phyloP scores from a whole-genome alignment of 2,888 invertebrate genomes.

The Oscheius sp. region DNA sequence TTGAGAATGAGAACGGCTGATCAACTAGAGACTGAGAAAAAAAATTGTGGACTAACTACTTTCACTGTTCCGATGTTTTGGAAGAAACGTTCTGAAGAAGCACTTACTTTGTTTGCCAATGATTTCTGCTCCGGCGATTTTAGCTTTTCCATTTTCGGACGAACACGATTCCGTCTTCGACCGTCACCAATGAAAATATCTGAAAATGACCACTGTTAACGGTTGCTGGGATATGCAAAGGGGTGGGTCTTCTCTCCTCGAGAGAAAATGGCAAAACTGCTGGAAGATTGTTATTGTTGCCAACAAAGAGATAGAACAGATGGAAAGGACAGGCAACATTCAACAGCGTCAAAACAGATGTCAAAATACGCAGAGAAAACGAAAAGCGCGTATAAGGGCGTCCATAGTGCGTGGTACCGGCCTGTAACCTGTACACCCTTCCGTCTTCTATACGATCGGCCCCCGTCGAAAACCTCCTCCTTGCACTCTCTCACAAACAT shows the following conservation, averaged over 20 bases:
- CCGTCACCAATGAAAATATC: too few species aligned
- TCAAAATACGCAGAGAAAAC: background rate
- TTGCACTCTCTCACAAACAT: conserved; percentile 1
- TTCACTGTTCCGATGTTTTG: background rate
- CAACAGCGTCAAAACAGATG: background rate
- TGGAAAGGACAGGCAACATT: background rate
- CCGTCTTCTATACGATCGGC: background rate
- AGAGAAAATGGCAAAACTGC: background rate
- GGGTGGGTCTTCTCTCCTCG: too few species aligned
- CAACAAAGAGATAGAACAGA: background rate
- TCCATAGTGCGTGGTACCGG: conserved; percentile 27
- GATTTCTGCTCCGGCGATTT: background rate
- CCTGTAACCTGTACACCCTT: conserved; percentile 20
- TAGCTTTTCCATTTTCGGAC: conserved; percentile 1
- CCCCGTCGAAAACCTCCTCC: too few species aligned
- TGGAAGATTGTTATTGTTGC: background rate
- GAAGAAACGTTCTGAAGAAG: background rate
- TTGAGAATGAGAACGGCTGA: background rate
- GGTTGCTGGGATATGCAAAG: too few species aligned
- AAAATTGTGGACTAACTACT: background rate
- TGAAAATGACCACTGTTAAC: too few species aligned
- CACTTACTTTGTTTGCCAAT: background rate
- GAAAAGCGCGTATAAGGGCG: conserved; percentile 25
- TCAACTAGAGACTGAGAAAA: background rate
- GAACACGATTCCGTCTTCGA: too few species aligned